These are phyloP conservation scores for Paramormyrops kingsleyae DNA, from an alignment of 2,113 vertebrate genomes.

Conservation along the genomic window DNA sequence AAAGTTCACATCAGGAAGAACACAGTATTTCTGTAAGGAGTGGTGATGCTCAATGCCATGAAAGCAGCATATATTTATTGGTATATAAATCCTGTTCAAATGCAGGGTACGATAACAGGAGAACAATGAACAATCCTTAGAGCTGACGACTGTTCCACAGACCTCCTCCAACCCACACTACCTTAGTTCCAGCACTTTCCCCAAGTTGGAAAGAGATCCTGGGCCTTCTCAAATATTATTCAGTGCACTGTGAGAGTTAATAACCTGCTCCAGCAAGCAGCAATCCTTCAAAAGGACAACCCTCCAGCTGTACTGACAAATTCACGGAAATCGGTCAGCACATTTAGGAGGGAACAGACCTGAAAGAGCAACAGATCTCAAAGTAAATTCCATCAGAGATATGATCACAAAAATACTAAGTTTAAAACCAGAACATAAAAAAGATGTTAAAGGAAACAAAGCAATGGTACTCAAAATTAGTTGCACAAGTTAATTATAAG, in stretches of 20 bases:
- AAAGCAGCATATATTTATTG: not conserved
- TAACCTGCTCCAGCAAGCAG: not conserved
- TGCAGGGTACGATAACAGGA: not conserved
- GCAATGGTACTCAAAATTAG: not conserved
- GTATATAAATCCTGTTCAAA: not conserved
- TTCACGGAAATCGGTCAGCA: slow-evolving; percentile 56
- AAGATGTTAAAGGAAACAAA: not conserved
- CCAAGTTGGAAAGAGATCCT: not conserved
- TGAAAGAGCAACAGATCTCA: slow-evolving; percentile 42
- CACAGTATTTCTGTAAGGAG: not conserved
- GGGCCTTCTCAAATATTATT: not conserved
- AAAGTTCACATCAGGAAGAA: not conserved
- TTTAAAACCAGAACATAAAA: not conserved
- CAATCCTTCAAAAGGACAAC: slow-evolving; percentile 55
- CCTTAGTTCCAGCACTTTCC: not conserved
- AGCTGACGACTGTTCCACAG: not conserved
- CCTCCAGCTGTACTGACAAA: slow-evolving; percentile 13
- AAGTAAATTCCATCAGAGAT: not conserved
- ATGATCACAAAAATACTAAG: not conserved
- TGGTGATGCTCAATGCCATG: not conserved
- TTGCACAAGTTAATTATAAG: not conserved
- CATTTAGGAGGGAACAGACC: slow-evolving; percentile 66
- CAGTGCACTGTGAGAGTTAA: not conserved
- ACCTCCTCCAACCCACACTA: not conserved
- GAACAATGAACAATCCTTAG: not conserved